Base-by-base conservation (phyloP, 2,888 invertebrate genomes). In the Leucania comma region DNA sequence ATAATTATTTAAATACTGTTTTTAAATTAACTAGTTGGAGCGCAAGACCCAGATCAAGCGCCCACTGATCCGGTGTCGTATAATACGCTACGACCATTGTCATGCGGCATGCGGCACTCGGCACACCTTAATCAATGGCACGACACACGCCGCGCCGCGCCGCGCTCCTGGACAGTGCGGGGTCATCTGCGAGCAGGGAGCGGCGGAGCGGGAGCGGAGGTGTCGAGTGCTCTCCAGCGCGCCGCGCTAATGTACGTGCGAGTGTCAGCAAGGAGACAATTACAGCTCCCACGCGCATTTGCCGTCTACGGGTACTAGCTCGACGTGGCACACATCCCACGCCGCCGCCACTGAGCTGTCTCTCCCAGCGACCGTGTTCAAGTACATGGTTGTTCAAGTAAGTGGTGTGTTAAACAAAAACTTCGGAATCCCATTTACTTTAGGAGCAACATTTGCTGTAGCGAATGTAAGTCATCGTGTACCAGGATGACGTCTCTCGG, bases 181-280 rank as follows among this genome's bases (percentile, higher is more conserved):
- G 61, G 70, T 53, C 70, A 57, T 29, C 38, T 29, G 63, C n/a
- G 46, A 29, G 63, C 32, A 53, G 58, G 38, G 14, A 20, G 20
- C 46, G 50, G 12, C 22, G 35, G 12, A 12, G 26, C 12, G 29
- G 51, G 63, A 48, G 29, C 60, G 17, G 42, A 20, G 42, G 42
- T 20, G 57, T 65, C 65, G 65, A 74, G 68, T 68, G 50, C 68
- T 51, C 57, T 57, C 53, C 60, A 57, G 57, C 54, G 29, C 54
- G 54, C 29, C 60, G 35, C 66, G 56, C 66, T 78, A 70, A 76
- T 71, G 58, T 72, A 66, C 48, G 68, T 54, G 53, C 58, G 66
- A 76, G 81, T 70, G 75, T 60, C 68, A 68, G 53, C 83, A 83
- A 86, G 78, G 82, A 83, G 78, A 86, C 89, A 88, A 90, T 90